These are phyloP conservation scores for Vidua macroura DNA, from an alignment of 2,113 vertebrate genomes.

Conservation along the genomic window DNA sequence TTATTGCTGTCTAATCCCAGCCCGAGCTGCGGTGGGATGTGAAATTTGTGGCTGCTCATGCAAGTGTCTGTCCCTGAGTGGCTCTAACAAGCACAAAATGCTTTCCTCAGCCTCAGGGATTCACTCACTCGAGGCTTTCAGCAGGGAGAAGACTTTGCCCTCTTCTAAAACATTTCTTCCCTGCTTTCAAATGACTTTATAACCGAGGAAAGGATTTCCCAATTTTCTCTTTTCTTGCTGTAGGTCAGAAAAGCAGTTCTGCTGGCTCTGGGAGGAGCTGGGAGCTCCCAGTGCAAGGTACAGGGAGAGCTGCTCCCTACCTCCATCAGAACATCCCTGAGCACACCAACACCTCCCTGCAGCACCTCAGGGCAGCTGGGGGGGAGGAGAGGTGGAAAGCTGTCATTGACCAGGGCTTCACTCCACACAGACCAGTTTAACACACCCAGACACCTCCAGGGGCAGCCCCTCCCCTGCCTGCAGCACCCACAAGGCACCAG, in stretches of 20 bases:
- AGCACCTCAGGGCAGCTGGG: not conserved
- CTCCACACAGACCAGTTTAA: not conserved
- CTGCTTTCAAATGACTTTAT: not conserved
- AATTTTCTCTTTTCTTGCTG: not conserved
- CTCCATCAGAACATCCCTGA: not conserved
- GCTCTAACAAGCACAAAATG: not conserved
- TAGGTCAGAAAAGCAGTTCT: not conserved
- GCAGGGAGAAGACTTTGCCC: not conserved
- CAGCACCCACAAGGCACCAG: not conserved
- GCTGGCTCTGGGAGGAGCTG: not conserved
- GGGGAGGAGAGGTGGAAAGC: not conserved
- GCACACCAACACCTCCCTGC: accelerated
- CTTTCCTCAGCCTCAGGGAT: not conserved
- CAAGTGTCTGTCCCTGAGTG: not conserved
- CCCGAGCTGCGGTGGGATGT: not conserved
- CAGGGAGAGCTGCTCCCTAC: not conserved
- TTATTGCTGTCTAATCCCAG: not conserved
- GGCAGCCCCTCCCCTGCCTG: not conserved
- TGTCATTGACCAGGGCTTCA: not conserved
- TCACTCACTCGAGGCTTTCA: not conserved
- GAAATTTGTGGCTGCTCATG: not conserved
- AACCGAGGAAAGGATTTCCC: not conserved
- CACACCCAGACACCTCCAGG: not conserved
- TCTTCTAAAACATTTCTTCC: not conserved
- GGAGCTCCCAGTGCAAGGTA: not conserved